Evolutionary conservation across 2,797 vertebrate species (phyloP).

Genomic region (Micropoecilia bifurca): DNA sequence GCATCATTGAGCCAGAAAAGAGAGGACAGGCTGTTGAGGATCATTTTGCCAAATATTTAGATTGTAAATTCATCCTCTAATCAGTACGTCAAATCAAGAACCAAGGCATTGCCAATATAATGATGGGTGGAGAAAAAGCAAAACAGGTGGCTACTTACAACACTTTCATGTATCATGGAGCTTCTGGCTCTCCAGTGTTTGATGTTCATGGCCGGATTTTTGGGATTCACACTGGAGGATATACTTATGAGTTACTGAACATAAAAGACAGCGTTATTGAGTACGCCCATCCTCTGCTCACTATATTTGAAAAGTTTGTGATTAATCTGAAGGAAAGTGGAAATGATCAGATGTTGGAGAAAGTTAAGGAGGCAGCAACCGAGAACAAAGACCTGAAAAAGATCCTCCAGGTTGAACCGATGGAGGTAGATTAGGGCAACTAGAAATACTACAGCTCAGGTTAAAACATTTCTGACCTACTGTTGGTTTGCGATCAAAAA

Average conservation of each 20-base stretch:
- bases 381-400: neutral
- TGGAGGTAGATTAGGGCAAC: neutral
- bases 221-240: neutral
- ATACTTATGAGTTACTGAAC: no score
- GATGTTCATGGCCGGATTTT: neutral
- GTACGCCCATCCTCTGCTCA: neutral
- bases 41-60: accelerated
- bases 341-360: neutral
- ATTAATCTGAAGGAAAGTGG: neutral
- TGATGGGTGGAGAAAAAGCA: slow-evolving; percentile 6
- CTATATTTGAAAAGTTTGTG: neutral
- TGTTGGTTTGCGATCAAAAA: no score
- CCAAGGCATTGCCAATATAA: neutral
- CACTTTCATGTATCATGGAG: neutral
- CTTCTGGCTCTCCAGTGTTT: slow-evolving; percentile 2
- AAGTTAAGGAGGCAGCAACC: neutral
- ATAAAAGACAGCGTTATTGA: neutral
- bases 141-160: neutral
- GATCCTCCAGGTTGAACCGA: neutral
- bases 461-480: no score
- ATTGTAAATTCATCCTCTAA: accelerated
- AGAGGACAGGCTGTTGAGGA: accelerated
- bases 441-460: neutral
- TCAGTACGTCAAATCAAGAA: neutral
- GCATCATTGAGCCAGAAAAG: slow-evolving; percentile 18